These are phyloP conservation scores for Hystrix cristata DNA, from an alignment of 2,113 vertebrate species.

Conservation along the genomic window DNA sequence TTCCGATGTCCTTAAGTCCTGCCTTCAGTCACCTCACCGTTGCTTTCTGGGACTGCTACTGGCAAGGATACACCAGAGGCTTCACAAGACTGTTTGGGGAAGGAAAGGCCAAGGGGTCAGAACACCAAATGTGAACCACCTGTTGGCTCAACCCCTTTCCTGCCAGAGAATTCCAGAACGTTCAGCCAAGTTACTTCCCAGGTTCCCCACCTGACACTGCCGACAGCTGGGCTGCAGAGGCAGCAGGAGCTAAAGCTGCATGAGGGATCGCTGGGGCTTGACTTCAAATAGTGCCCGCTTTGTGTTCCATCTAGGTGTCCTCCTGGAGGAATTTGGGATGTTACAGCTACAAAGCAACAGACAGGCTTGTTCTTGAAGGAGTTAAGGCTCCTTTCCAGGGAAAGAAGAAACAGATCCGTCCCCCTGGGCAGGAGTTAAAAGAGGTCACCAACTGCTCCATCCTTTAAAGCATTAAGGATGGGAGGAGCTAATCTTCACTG, in stretches of 20 bases:
- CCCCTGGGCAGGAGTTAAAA: background rate
- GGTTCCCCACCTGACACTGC: background rate
- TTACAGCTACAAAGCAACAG: background rate
- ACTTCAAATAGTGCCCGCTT: background rate
- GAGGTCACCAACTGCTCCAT: slow-evolving; percentile 14
- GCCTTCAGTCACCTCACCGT: background rate
- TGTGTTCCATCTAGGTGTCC: background rate
- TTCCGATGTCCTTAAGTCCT: background rate
- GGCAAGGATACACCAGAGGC: background rate
- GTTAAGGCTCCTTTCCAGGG: background rate
- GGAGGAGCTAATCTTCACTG: background rate
- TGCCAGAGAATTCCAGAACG: background rate
- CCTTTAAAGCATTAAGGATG: background rate
- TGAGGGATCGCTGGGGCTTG: background rate
- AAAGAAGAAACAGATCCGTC: background rate
- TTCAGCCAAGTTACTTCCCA: background rate
- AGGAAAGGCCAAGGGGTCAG: background rate
- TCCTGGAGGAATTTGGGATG: background rate
- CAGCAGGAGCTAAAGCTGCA: background rate
- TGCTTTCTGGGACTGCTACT: background rate
- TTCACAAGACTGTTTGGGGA: background rate
- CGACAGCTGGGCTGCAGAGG: background rate
- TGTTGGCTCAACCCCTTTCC: background rate
- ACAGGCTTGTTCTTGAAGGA: background rate
- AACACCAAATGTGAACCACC: background rate